Evolutionary conservation across 1,140 invertebrate genomes (phyloP), one percentile per base, ranked within the genome.

Genomic region (Cepaea nemoralis): DNA sequence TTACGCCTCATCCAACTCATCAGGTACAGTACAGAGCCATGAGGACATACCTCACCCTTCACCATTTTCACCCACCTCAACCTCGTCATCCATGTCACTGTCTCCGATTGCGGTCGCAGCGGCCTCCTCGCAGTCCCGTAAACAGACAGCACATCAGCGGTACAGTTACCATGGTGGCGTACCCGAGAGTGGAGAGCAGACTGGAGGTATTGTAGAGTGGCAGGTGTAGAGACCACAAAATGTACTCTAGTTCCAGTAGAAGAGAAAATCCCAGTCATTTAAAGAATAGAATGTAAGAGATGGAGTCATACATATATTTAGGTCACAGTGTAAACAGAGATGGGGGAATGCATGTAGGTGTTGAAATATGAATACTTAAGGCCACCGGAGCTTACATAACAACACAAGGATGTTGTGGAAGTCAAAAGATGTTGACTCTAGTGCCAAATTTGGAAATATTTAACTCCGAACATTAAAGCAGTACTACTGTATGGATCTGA

Each of bases 1-100:
- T 84, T 88, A 89, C 71, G 88, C 89, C 27, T 89, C 88, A 39
- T 89, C 88, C 5, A 86, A 84, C 67, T 88, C 87, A 66, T 88
- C 88, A 90, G 89, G 89, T 88, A 85, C 77, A 71, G 35, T 19
- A 19, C 70, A 73, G 22, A 73, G 27, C 40, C 70, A 40, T 45
- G 70, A 73, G 12, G 37, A 73, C 40, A 39, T 37, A 19, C n/a
- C n/a, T n/a, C n/a, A n/a, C n/a, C n/a, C n/a, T n/a, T n/a, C n/a
- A n/a, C n/a, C 12, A 40, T 40, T 73, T 3, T 42, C 70, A 10
- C 70, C 70, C 12, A 19, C 70, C 14, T 27, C 70, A 27, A 16
- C 70, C 40, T 16, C 66, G 6, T 69, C 66, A 14, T 42, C 70
- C 8, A 55, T 16, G 48, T 76, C 76, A 35, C 42, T 80, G 37